Evolutionary conservation across 2,797 vertebrate species (phyloP).

Genomic region (Arrhamphus sclerolepis): DNA sequence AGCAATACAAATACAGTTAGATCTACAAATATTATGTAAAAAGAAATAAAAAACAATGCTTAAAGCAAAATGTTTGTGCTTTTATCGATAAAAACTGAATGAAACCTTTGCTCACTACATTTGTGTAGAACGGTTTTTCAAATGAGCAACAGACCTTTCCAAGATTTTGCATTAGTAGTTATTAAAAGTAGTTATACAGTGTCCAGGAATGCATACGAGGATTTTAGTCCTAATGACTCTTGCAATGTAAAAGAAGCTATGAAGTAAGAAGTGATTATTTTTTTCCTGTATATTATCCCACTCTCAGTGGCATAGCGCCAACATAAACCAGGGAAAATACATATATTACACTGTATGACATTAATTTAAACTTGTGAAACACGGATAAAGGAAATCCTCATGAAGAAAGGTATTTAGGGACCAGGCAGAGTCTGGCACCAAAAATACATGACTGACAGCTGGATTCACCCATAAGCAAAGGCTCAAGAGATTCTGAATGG

Average conservation of each 20-base stretch:
- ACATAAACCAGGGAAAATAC: conserved; percentile 44
- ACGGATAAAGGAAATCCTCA: conserved; percentile 62
- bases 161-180: not conserved
- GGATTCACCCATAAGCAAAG: conserved; percentile 57
- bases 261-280: conserved; percentile 11
- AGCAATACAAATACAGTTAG: conserved; percentile 20
- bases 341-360: conserved; percentile 40
- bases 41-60: not conserved
- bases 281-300: conserved; percentile 32
- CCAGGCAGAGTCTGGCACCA: conserved; percentile 47
- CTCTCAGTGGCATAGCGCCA: conserved; percentile 15
- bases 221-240: conserved; percentile 48
- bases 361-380: conserved; percentile 67
- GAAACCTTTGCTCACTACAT: no score
- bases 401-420: conserved; percentile 33
- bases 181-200: conserved; percentile 8
- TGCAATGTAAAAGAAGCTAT: conserved; percentile 46
- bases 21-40: conserved; percentile 1
- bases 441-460: conserved; percentile 56
- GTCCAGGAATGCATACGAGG: conserved; percentile 54
- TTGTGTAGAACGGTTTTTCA: no score
- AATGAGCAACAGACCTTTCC: no score
- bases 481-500: conserved; percentile 67
- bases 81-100: no score
- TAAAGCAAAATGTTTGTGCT: no score